These are phyloP conservation scores for Psilopsiagon aymara DNA, from an alignment of 2,113 vertebrate species.

Conservation along the genomic window DNA sequence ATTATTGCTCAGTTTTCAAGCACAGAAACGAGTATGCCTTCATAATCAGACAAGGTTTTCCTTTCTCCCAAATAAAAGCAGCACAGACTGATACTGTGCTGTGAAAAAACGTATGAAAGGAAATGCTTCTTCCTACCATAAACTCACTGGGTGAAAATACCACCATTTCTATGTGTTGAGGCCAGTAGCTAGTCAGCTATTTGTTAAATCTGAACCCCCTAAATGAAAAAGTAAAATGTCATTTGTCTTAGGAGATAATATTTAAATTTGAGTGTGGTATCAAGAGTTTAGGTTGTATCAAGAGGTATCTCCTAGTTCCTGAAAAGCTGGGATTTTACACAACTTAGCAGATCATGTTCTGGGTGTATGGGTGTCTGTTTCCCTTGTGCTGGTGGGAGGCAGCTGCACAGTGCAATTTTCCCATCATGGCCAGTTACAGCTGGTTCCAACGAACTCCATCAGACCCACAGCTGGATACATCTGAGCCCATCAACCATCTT, in stretches of 20 bases:
- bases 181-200: background rate
- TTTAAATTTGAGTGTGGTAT: background rate
- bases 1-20: background rate
- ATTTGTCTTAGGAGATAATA: background rate
- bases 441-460: background rate
- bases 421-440: too few species aligned
- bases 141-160: background rate
- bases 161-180: background rate
- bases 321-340: background rate
- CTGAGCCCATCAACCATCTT: fast-evolving
- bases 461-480: background rate
- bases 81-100: background rate
- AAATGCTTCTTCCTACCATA: background rate
- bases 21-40: background rate
- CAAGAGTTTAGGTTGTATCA: background rate
- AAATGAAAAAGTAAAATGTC: background rate
- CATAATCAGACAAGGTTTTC: background rate
- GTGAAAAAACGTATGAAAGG: background rate
- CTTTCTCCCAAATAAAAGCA: background rate
- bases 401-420: background rate
- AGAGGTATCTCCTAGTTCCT: background rate
- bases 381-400: background rate
- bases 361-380: background rate
- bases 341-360: background rate
- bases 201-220: background rate